phyloP scores from a whole-genome alignment of 2,113 vertebrate genomes.

The Halichoeres trimaculatus region DNA sequence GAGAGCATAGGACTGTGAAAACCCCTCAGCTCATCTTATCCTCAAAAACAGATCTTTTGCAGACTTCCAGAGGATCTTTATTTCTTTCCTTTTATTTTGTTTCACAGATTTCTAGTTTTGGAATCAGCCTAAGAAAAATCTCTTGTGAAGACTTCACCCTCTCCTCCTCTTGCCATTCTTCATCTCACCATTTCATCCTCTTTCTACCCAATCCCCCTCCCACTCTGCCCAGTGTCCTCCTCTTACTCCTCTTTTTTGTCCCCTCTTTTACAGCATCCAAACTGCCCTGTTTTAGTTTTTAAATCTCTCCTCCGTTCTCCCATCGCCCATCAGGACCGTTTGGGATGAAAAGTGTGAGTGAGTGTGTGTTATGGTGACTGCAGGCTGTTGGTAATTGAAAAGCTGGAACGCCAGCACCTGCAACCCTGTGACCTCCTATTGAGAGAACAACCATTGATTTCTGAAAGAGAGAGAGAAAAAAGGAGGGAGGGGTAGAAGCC shows the following conservation, averaged over 20 bases:
- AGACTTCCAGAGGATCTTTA: no score
- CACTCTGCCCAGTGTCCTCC: no score
- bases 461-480: constrained; percentile 48
- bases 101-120: no score
- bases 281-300: constrained; percentile 3
- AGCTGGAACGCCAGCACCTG: constrained; percentile 64
- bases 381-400: constrained; percentile 84
- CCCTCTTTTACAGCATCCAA: constrained; percentile 8
- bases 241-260: neutral
- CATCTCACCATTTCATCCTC: neutral
- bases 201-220: no score
- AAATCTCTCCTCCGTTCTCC: constrained; percentile 11
- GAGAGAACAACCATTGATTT: constrained; percentile 82
- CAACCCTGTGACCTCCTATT: constrained; percentile 81
- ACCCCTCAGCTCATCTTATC: no score
- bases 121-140: no score
- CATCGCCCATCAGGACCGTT: neutral
- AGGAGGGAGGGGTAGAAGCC: neutral
- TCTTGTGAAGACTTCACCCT: no score
- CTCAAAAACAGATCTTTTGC: no score
- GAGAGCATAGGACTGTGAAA: no score
- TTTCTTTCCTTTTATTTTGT: no score
- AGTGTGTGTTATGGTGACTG: constrained; percentile 49
- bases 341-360: constrained; percentile 32
- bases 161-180: neutral